These are phyloP conservation scores for Rhyzopertha dominica DNA, from an alignment of 1,140 invertebrate genomes.

Conservation along the genomic window DNA sequence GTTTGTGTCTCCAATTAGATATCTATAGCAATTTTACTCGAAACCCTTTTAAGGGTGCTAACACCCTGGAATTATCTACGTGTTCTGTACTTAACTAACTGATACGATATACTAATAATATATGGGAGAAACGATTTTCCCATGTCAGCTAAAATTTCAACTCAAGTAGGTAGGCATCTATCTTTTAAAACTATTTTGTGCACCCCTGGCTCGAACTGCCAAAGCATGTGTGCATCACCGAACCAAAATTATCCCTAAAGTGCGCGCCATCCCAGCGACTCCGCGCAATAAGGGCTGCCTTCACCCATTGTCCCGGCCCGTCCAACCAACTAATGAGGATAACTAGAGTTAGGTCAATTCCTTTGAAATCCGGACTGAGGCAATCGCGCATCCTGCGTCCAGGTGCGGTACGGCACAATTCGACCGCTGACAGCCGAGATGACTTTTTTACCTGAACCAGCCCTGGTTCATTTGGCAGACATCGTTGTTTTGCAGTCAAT, in stretches of 20 bases:
- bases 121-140: too few species aligned
- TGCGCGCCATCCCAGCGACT: constrained; percentile 17
- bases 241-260: constrained; percentile 30
- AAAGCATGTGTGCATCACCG: constrained; percentile 28
- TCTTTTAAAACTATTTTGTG: too few species aligned
- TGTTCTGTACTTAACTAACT: too few species aligned
- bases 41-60: too few species aligned
- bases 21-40: too few species aligned
- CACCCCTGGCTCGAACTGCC: constrained; percentile 12
- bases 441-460: constrained; percentile 20
- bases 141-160: too few species aligned
- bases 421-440: constrained; percentile 5
- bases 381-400: constrained; percentile 34
- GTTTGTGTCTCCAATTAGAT: too few species aligned
- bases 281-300: constrained; percentile 25
- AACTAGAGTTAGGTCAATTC: constrained; percentile 44
- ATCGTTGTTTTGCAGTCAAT: too few species aligned
- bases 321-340: constrained; percentile 43
- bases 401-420: constrained; percentile 23
- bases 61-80: too few species aligned
- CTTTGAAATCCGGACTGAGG: constrained; percentile 30
- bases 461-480: too few species aligned
- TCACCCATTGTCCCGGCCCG: constrained; percentile 31
- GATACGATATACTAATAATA: too few species aligned
- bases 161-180: too few species aligned